Evolutionary conservation across 2,113 vertebrate genomes (phyloP).

Genomic region (Hypomesus transpacificus): DNA sequence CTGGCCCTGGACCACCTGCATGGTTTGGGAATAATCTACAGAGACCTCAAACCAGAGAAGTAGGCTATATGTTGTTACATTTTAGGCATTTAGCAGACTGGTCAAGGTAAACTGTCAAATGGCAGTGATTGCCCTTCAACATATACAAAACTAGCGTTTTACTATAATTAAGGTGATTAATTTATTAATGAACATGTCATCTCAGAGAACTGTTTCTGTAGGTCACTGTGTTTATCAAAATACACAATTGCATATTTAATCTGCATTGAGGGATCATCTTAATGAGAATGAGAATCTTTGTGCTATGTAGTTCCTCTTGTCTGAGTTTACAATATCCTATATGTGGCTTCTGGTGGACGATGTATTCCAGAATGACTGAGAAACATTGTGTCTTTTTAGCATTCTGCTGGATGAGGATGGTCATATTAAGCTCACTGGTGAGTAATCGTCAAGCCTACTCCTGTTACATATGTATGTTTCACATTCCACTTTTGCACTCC

Average conservation of each 20-base stretch:
- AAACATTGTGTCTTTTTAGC: constrained; percentile 60
- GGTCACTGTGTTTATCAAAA: too few relatives aligned
- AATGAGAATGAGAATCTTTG: too few relatives aligned
- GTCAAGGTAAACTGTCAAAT: too few relatives aligned
- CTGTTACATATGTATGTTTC: constrained; percentile 3
- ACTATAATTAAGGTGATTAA: too few relatives aligned
- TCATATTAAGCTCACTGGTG: constrained; percentile 86
- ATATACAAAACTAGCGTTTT: too few relatives aligned
- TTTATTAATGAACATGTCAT: too few relatives aligned
- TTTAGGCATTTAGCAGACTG: background rate
- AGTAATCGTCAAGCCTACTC: constrained; percentile 12
- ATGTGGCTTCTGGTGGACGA: constrained; percentile 66
- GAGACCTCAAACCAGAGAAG: constrained; percentile 88
- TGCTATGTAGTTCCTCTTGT: constrained; percentile 30
- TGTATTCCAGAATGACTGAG: background rate
- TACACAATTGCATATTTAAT: too few relatives aligned
- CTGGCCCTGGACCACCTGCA: constrained; percentile 84
- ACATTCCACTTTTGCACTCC: constrained; percentile 5
- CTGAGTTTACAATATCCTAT: constrained; percentile 50
- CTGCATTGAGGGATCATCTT: too few relatives aligned
- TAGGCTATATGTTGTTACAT: constrained; percentile 49
- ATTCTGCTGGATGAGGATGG: constrained; percentile 86
- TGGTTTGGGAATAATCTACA: constrained; percentile 83
- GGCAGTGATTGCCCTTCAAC: too few relatives aligned
- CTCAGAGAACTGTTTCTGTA: too few relatives aligned